Base-by-base conservation (phyloP, 2,113 vertebrate genomes). In the Lucifuga dentata region DNA sequence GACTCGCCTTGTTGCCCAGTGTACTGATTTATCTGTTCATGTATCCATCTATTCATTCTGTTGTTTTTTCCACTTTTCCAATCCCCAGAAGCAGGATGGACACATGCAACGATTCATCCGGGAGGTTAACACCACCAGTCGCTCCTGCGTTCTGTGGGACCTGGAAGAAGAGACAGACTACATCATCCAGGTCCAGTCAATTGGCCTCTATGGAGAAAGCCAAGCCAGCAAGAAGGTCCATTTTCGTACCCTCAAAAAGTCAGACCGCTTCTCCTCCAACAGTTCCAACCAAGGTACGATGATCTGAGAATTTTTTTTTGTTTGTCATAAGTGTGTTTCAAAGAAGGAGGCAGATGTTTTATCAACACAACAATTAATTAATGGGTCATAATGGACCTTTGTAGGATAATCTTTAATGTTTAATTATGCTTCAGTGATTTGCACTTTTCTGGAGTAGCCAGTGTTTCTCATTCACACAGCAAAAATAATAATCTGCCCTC, bases 91-190 rank as follows among this genome's bases (percentile, higher is more conserved):
- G 73, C 96, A 98, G 74, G 97, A 98, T 0, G 95, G 96, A 16
- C 96, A 96, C 32, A 95, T 94, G 93, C 97, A 97, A 89, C 91
- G 97, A 50, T 97, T 98, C 83, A 99, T 99, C 89, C 91, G 98
- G 15, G 98, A 99, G 83, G 97, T 98, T 78, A 99, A 99, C 89
- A 99, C 98, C 73, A 98, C 96, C 63, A 98, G 95, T 40, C 92
- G 95, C 5, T 95, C 96, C 29, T 99, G 97, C 2, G 95, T 97
- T 49, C 95, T 99, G 11, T 99, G 98, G 97, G 97, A 98, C 80
- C 87, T 98, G 88, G 96, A 97, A 0, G 97, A 99, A 73, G 97
- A 99, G 51, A 96, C 95, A 0, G 94, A 97, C 81, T 99, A 99
- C 84, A 93, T 97, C 5, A 95, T 99, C 76, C 97, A 99, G 90